Evolutionary conservation across 2,888 invertebrate genomes (phyloP).

Genomic region (Philonicus albiceps): DNA sequence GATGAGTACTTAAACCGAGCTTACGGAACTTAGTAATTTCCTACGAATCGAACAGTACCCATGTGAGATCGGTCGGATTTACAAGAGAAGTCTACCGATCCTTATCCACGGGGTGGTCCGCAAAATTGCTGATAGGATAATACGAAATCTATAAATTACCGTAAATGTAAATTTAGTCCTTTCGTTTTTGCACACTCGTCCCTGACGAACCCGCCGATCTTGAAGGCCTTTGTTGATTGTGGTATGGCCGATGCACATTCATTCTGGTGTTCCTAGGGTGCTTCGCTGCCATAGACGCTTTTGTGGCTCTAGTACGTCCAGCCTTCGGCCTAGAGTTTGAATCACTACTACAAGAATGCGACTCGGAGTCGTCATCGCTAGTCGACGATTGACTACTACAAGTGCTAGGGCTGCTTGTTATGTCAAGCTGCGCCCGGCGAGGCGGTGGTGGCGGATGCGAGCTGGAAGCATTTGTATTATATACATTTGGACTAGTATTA

Average conservation of each 20-base stretch:
- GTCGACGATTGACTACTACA: constrained; percentile 25
- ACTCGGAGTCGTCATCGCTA: constrained; percentile 10
- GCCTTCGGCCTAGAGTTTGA: background rate
- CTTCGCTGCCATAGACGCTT: background rate
- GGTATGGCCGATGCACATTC: background rate
- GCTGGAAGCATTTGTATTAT: constrained; percentile 24
- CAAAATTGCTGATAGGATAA: background rate
- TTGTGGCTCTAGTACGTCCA: background rate
- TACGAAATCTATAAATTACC: constrained; percentile 7
- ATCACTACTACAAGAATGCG: constrained; percentile 11
- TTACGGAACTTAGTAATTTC: constrained; percentile 23
- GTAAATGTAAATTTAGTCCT: constrained; percentile 1
- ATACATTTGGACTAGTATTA: constrained; percentile 25
- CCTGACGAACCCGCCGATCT: background rate
- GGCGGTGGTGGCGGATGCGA: constrained; percentile 26
- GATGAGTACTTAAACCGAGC: constrained; percentile 15
- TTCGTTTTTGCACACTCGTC: background rate
- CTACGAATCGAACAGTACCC: background rate
- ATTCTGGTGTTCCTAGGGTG: background rate
- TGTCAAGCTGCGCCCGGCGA: constrained; percentile 2
- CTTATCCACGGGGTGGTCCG: background rate
- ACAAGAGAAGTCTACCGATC: background rate
- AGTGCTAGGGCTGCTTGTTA: background rate
- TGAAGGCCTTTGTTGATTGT: background rate
- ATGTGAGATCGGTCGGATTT: background rate